Evolutionary conservation across 2,113 vertebrate genomes (phyloP), one percentile per base, ranked within the genome.

Genomic region (Pelobates fuscus): DNA sequence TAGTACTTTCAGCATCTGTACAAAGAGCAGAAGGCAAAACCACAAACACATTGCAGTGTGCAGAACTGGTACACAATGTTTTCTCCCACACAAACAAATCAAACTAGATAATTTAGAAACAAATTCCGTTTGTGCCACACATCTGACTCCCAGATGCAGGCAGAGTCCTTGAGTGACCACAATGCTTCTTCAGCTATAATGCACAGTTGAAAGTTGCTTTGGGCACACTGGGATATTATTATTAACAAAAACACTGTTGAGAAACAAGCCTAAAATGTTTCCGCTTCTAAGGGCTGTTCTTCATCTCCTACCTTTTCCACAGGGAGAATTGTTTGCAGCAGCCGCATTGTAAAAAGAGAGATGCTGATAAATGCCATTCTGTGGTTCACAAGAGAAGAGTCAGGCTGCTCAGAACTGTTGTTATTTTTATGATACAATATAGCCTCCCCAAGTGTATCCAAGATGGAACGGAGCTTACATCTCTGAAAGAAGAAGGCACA

Each of bases 271-370:
- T 68, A 68, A 75, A 77, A 77, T 25, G 41, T 61, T 67, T 67
- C 60, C 67, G 57, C 55, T 30, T 77, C 49, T 68, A 18, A 46
- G 41, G 55, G 46, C 59, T 49, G 57, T 52, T 68, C 37, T 77
- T 77, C 65, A 68, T 0, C n/a, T 78, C 85, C 86, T 67, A 99
- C 97, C 95, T 97, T 96, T 83, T 98, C 96, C 46, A 93, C 92
- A 37, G 97, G 96, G 24, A 99, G 87, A 66, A 99, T 87, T 5
- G 83, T 88, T 79, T 98, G 97, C 54, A 99, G 81, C 20, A 98
- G 83, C 61, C 93, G 93, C 60, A 96, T 78, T 11, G 91, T 91
- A 44, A 97, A 90, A 46, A 96, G 84, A 0, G 93, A 89, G 25
- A 91, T 76, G 66, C 93, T 93, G 71, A 86, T 81, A 75, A 95